phyloP scores from a whole-genome alignment of 92 coral and sea anemone genomes.

The Epizoanthus illoricatus region DNA sequence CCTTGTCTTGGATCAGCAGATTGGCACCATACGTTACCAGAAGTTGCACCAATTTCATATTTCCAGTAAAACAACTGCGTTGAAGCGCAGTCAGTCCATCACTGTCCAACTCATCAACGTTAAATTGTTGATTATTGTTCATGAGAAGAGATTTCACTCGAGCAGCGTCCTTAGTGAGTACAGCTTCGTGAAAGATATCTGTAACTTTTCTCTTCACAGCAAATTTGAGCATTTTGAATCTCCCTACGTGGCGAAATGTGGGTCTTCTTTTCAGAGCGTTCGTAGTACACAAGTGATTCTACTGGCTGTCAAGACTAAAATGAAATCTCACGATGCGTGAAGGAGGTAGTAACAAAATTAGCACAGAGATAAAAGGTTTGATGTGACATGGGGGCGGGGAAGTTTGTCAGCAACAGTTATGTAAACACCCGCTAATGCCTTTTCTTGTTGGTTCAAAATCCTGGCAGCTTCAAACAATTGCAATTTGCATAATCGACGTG shows the following conservation, averaged over 20 bases:
- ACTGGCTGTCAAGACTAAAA: background rate
- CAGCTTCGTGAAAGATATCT: conserved; percentile 93
- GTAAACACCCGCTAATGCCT: conserved; percentile 40
- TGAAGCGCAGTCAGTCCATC: conserved; percentile 98
- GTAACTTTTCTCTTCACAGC: conserved; percentile 87
- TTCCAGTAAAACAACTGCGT: conserved; percentile 86
- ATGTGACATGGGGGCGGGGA: conserved; percentile 33
- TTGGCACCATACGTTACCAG: conserved; percentile 88
- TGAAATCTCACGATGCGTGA: conserved; percentile 16
- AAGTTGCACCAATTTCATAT: conserved; percentile 78
- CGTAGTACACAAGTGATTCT: background rate
- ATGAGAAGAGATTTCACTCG: conserved; percentile 71
- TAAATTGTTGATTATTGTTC: conserved; percentile 77
- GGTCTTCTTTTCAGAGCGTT: background rate
- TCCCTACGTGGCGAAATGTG: background rate
- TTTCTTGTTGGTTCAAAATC: conserved; percentile 37
- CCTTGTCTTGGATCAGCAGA: conserved; percentile 85
- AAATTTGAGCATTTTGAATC: conserved; percentile 78
- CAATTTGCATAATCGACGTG: conserved; percentile 54
- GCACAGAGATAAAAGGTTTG: conserved; percentile 26
- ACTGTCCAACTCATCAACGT: conserved; percentile 89
- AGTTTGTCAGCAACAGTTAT: conserved; percentile 45
- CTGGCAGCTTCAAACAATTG: conserved; percentile 43
- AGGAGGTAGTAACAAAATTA: conserved; percentile 2
- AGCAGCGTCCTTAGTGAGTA: conserved; percentile 69